phyloP scores from a whole-genome alignment of 2,888 invertebrate species.

The Druceiella hillmani region DNA sequence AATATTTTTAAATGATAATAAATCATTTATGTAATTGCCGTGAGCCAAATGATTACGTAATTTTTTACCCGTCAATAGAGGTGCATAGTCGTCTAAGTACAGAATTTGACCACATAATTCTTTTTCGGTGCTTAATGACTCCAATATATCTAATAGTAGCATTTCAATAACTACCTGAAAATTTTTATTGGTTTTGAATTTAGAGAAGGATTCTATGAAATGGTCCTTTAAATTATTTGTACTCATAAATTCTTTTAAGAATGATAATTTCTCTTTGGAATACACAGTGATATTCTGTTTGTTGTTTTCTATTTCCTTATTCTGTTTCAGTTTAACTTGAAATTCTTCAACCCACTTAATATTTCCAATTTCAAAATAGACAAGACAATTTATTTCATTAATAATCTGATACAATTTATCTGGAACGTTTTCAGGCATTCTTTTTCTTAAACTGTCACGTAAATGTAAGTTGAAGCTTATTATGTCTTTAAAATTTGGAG shows the following conservation, averaged over 20 bases:
- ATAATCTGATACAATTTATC: background rate
- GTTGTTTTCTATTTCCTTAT: background rate
- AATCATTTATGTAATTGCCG: conserved; percentile 16
- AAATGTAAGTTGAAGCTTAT: background rate
- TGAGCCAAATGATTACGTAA: conserved; percentile 22
- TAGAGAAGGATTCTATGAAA: background rate
- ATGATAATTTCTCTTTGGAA: background rate
- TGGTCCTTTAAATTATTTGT: background rate
- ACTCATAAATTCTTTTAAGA: background rate
- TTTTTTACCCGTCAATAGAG: conserved; percentile 20
- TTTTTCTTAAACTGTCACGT: background rate
- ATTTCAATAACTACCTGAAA: background rate
- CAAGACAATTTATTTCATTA: background rate
- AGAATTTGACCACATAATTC: conserved; percentile 15
- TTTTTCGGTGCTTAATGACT: background rate
- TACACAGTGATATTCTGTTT: background rate
- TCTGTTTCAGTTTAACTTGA: background rate
- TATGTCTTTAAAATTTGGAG: background rate
- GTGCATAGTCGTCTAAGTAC: conserved; percentile 19
- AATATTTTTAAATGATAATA: conserved; percentile 15
- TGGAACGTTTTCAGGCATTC: background rate
- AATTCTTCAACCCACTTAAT: background rate
- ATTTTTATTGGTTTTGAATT: background rate
- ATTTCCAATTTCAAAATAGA: background rate
- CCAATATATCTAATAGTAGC: background rate